Evolutionary conservation across 2,888 invertebrate genomes (phyloP).

Genomic region (Amphiduros pacificus): DNA sequence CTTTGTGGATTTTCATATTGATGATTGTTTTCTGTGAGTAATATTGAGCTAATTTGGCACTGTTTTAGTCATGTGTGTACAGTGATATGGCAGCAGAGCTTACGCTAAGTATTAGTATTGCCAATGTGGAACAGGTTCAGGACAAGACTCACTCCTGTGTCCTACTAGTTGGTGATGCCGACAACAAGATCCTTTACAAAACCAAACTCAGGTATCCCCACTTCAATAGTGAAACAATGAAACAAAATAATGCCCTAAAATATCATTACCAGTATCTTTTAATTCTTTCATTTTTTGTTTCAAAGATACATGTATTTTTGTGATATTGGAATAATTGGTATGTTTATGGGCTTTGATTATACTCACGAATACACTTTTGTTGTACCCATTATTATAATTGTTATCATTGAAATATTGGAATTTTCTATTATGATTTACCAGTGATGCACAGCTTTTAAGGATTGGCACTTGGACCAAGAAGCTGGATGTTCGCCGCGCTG

Average conservation of each 20-base stretch:
- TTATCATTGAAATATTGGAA: too few relatives aligned
- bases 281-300: not conserved
- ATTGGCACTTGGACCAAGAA: slow-evolving; percentile 40
- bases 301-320: not conserved
- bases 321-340: too few relatives aligned
- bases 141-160: slow-evolving; percentile 64
- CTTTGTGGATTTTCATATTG: not conserved
- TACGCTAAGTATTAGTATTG: slow-evolving; percentile 37
- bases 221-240: not conserved
- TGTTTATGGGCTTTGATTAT: not conserved
- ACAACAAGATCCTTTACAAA: slow-evolving; percentile 67
- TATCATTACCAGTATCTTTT: not conserved
- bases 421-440: too few relatives aligned
- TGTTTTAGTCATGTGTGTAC: slow-evolving; percentile 1
- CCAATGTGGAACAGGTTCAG: slow-evolving; percentile 37
- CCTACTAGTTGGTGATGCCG: slow-evolving; percentile 69
- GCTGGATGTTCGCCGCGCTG: slow-evolving; percentile 39
- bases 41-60: not conserved
- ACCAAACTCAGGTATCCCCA: slow-evolving; percentile 41
- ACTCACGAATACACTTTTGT: not conserved
- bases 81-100: slow-evolving; percentile 22
- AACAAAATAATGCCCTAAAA: not conserved
- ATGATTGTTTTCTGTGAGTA: not conserved
- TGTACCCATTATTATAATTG: too few relatives aligned
- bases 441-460: slow-evolving; percentile 41